phyloP scores from a whole-genome alignment of 2,888 invertebrate species.

The Xylota sylvarum region DNA sequence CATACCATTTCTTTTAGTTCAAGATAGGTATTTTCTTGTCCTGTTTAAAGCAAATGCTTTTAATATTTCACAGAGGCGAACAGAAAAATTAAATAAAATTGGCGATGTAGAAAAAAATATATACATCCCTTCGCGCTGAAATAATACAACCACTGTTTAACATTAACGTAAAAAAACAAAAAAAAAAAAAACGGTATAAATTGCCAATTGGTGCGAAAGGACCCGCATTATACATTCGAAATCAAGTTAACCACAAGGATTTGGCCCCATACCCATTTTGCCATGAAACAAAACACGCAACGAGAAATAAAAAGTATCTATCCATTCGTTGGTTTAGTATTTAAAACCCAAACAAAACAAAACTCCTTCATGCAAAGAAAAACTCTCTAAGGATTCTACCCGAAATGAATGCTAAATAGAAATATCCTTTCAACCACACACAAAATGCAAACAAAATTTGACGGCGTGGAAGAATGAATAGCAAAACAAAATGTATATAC shows the following conservation, averaged over 20 bases:
- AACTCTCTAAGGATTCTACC: slow-evolving; percentile 45
- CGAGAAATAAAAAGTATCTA: slow-evolving; percentile 14
- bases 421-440: slow-evolving; percentile 41
- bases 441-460: slow-evolving; percentile 59
- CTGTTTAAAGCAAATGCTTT: neutral
- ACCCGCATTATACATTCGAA: slow-evolving; percentile 56
- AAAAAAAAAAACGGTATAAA: slow-evolving; percentile 38
- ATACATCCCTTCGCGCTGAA: slow-evolving; percentile 6
- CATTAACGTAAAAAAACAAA: slow-evolving; percentile 35
- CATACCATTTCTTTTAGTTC: neutral
- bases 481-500: slow-evolving; percentile 7
- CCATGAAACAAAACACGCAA: neutral
- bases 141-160: slow-evolving; percentile 36
- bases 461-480: slow-evolving; percentile 66
- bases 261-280: neutral
- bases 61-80: slow-evolving; percentile 23
- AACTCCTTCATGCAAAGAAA: slow-evolving; percentile 42
- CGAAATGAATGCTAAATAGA: slow-evolving; percentile 67
- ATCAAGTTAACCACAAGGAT: slow-evolving; percentile 51
- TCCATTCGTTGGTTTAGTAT: slow-evolving; percentile 38
- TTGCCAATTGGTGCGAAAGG: slow-evolving; percentile 64
- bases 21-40: neutral
- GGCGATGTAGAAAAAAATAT: slow-evolving; percentile 27
- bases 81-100: slow-evolving; percentile 45
- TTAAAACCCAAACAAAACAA: slow-evolving; percentile 37